These are phyloP conservation scores for Philereme vetulata DNA, from an alignment of 2,888 invertebrate species.

Conservation along the genomic window DNA sequence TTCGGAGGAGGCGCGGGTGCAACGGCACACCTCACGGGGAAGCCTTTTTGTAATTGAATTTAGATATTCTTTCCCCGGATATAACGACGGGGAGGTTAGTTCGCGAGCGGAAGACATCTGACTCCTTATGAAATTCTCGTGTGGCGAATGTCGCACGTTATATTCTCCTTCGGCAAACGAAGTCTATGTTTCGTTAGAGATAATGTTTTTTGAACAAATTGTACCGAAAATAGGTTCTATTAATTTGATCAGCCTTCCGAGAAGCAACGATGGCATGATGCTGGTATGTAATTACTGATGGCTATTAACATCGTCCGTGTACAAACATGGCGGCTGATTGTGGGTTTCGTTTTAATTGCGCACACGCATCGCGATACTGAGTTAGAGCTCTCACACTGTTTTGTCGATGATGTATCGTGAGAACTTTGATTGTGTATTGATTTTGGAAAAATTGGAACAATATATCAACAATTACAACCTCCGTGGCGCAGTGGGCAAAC, in stretches of 20 bases:
- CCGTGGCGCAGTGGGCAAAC: too few relatives aligned
- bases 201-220: slow-evolving; percentile 28
- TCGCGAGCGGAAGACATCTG: slow-evolving; percentile 65
- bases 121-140: slow-evolving; percentile 74
- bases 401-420: slow-evolving; percentile 67
- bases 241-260: slow-evolving; percentile 82
- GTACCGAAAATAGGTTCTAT: slow-evolving; percentile 75
- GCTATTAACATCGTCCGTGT: slow-evolving; percentile 83
- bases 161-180: slow-evolving; percentile 36
- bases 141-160: slow-evolving; percentile 56
- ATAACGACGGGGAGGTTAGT: slow-evolving; percentile 71
- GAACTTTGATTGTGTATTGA: slow-evolving; percentile 75
- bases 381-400: slow-evolving; percentile 73
- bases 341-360: slow-evolving; percentile 83
- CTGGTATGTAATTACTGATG: slow-evolving; percentile 81
- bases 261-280: slow-evolving; percentile 78
- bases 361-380: slow-evolving; percentile 78
- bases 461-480: slow-evolving; percentile 13
- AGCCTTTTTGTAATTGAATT: slow-evolving; percentile 84
- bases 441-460: slow-evolving; percentile 45
- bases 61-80: slow-evolving; percentile 79
- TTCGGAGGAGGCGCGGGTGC: slow-evolving; percentile 78
- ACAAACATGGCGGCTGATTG: slow-evolving; percentile 84
- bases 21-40: slow-evolving; percentile 74
- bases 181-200: slow-evolving; percentile 20